A percentile compares a stretch with the other conserved stretches of the same genome.
phyloP scores from a whole-genome alignment of 2,113 vertebrate species.

The Hydrolagus affinis region DNA sequence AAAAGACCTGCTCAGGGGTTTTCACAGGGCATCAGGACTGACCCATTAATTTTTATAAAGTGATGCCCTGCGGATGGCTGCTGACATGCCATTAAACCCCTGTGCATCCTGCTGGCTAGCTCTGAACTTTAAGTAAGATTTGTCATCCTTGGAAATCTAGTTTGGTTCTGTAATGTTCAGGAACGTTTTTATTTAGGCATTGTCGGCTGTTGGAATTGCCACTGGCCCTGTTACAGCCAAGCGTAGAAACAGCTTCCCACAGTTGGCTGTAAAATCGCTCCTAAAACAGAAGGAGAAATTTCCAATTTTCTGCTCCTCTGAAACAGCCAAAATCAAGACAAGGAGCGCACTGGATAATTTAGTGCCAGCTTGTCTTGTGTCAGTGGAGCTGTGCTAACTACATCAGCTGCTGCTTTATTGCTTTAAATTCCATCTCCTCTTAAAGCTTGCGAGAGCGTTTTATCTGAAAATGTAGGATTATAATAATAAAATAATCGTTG shows the following conservation, averaged over 20 bases:
- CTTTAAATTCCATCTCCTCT: too few relatives aligned
- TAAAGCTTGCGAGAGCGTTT: too few relatives aligned
- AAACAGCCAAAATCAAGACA: conserved; percentile 24
- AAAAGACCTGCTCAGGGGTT: background rate
- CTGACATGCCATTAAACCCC: background rate
- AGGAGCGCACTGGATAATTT: background rate
- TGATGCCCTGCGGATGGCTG: background rate
- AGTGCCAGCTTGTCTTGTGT: background rate
- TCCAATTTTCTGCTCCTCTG: conserved; percentile 14
- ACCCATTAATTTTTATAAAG: background rate
- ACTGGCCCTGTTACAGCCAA: background rate
- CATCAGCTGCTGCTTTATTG: background rate
- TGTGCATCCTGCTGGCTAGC: background rate
- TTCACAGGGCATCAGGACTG: background rate
- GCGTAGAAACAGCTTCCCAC: background rate
- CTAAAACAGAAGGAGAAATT: background rate
- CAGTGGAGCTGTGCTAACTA: background rate
- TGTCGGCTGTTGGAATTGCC: background rate
- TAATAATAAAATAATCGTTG: too few relatives aligned
- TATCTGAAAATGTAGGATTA: too few relatives aligned
- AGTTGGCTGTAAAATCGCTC: background rate
- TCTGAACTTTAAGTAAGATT: background rate
- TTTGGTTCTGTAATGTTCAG: background rate
- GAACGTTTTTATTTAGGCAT: background rate
- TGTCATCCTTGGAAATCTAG: background rate